Evolutionary conservation across 1,140 invertebrate genomes (phyloP), one percentile per base, ranked within the genome.

Genomic region (Pteromalus puparum): DNA sequence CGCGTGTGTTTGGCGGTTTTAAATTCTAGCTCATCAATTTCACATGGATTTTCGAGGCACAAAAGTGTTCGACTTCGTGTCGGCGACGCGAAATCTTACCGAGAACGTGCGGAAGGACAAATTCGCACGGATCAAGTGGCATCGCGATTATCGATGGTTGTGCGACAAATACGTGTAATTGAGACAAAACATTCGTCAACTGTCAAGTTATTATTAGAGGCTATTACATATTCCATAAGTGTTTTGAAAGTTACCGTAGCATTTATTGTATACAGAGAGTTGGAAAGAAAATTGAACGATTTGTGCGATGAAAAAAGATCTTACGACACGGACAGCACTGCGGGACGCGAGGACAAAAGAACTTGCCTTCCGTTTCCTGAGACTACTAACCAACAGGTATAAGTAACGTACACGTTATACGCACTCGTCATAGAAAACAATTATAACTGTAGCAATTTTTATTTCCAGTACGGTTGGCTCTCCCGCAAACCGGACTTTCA

Each of bases 381-480:
- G 70, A 90, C 90, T 15, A 88, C 81, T 0, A 89, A 72, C 34
- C 61, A 83, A 21, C 85, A 82, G 28, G 90, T 91, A n/a, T n/a
- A 73, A 76, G 28, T 68, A 53, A 34, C 30, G 30, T 34, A 34
- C n/a, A n/a, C n/a, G n/a, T n/a, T 34, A 34, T 34, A 34, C 30
- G 30, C 30, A 4, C 30, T 34, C 30, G 30, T 5, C 6, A 34
- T 34, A 34, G 30, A 34, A 34, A 34, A 34, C 10, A 42, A 77
- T 70, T 68, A 26, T 21, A 6, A 26, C 38, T 67, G 1, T 67
- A 68, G 21, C 53, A 82, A 24, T 67, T 28, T 4, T 70, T 80
- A 76, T 81, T 74, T 81, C 28, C 73, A 91, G 90, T 90, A 90
- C 46, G 91, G 91, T 2, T 91, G 91, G 90, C 87, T 91, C 0